These are phyloP conservation scores for Antechinus flavipes DNA, from an alignment of 2,113 vertebrate species.

Conservation along the genomic window DNA sequence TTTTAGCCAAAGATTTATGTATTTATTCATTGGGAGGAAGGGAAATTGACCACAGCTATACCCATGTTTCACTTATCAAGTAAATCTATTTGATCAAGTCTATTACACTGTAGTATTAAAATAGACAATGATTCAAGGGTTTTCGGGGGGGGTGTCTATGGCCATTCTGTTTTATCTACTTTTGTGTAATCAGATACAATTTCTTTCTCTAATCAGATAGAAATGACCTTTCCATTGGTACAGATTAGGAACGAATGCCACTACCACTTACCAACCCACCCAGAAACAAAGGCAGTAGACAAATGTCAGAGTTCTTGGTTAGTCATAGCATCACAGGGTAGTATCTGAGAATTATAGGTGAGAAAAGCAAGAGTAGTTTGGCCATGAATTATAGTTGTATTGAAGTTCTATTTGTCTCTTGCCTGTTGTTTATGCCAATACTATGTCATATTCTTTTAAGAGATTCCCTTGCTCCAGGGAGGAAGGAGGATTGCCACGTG, in stretches of 20 bases:
- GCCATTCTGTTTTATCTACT: not conserved
- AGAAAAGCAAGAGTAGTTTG: not conserved
- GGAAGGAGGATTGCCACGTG: not conserved
- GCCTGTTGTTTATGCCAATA: not conserved
- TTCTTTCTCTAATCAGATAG: not conserved
- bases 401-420: not conserved
- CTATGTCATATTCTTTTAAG: not conserved
- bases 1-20: not conserved
- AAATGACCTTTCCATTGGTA: not conserved
- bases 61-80: not conserved
- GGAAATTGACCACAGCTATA: not conserved
- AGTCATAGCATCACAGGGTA: not conserved
- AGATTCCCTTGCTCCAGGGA: not conserved
- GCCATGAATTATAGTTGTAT: not conserved
- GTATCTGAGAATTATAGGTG: no score
- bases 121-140: not conserved
- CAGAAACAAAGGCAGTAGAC: not conserved
- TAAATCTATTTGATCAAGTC: not conserved
- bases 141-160: not conserved
- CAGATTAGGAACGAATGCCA: not conserved
- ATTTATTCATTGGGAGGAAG: not conserved
- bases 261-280: not conserved
- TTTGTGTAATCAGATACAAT: not conserved
- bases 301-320: not conserved
- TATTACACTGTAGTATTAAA: not conserved